A percentile compares a stretch with the other conserved stretches of the same genome.
These are phyloP conservation scores for Pseudomyrmex concolor DNA, from an alignment of 1,140 invertebrate species.

Conservation along the genomic window DNA sequence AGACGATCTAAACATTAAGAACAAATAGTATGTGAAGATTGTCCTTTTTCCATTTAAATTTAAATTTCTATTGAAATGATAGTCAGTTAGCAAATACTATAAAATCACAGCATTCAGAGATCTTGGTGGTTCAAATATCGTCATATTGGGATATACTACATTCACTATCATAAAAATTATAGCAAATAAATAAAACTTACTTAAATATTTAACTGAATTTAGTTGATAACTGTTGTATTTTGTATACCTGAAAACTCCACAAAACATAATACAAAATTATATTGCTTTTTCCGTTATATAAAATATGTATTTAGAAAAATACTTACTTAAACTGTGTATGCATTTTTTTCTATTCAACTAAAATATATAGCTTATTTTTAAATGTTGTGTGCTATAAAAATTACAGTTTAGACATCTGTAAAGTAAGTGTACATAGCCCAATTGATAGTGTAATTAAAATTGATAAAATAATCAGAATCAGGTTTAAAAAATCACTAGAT, in stretches of 20 bases:
- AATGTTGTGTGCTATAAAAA: not conserved
- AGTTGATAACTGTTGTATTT: not conserved
- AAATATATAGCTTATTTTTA: constrained; percentile 29
- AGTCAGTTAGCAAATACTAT: constrained; percentile 32
- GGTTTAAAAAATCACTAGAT: not conserved
- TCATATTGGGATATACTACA: not conserved
- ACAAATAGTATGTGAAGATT: not conserved
- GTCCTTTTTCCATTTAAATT: not conserved
- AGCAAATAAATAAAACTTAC: constrained; percentile 8
- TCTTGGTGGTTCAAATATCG: not conserved
- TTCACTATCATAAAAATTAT: not conserved
- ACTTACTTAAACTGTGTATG: constrained; percentile 47
- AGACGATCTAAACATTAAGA: constrained; percentile 3
- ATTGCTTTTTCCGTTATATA: not conserved
- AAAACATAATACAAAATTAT: not conserved
- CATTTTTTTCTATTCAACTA: not conserved
- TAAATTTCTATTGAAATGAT: not conserved
- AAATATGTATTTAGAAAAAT: not conserved
- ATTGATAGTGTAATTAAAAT: not conserved
- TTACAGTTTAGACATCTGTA: constrained; percentile 7
- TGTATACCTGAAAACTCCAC: not conserved
- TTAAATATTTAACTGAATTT: not conserved
- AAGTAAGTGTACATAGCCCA: constrained; percentile 36
- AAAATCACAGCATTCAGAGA: constrained; percentile 37
- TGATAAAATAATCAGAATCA: constrained; percentile 21